phyloP scores from a whole-genome alignment of 2,888 invertebrate genomes.

The Caenorhabditis angaria region DNA sequence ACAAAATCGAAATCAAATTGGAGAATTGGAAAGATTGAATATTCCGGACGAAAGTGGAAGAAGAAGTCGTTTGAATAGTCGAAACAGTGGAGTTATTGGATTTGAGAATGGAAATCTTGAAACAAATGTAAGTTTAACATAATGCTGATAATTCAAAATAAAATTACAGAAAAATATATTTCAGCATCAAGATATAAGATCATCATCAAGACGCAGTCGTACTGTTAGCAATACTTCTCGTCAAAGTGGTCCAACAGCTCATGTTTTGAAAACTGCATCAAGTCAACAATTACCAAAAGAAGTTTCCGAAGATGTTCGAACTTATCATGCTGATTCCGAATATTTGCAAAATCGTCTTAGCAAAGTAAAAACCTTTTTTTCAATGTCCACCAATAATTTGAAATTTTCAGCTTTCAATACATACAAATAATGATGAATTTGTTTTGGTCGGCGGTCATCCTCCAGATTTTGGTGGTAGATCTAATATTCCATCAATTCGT shows the following conservation, averaged over 20 bases:
- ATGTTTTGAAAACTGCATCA: neutral
- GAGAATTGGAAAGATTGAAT: neutral
- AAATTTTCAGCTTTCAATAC: slow-evolving; percentile 41
- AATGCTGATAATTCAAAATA: neutral
- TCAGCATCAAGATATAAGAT: neutral
- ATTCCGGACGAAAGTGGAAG: neutral
- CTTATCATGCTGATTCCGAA: slow-evolving; percentile 28
- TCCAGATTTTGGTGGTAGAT: neutral
- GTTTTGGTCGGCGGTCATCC: slow-evolving; percentile 43
- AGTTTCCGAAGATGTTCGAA: slow-evolving; percentile 16
- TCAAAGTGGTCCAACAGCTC: neutral
- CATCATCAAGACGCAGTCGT: neutral
- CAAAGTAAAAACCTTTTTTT: neutral
- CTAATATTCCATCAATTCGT: neutral
- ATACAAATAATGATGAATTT: slow-evolving; percentile 48
- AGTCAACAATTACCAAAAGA: slow-evolving; percentile 10
- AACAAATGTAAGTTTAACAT: neutral
- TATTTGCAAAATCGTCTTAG: slow-evolving; percentile 26
- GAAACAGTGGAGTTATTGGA: neutral
- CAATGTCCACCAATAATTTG: neutral
- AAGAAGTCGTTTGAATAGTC: slow-evolving; percentile 6
- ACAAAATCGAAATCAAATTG: neutral
- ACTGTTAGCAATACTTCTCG: neutral
- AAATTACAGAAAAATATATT: neutral
- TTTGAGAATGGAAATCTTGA: neutral